Base-by-base conservation (phyloP, 1,140 invertebrate species). In the Sarcophaga bullata region DNA sequence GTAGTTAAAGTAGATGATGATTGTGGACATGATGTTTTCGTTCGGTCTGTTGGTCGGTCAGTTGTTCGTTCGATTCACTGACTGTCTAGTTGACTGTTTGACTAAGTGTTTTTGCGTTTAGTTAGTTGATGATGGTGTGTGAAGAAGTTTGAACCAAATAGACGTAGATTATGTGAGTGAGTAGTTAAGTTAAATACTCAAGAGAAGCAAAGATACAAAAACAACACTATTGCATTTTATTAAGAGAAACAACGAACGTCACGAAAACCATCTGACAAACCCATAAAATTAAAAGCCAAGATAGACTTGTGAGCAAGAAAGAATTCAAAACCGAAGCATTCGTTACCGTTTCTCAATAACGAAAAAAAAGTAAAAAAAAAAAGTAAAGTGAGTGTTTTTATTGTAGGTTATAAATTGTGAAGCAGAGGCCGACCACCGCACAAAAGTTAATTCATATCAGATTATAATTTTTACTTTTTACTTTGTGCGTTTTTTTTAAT, bases 1-100 rank as follows among this genome's bases (percentile, higher is more conserved):
- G 75, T 52, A 78, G 48, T 78, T 78, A 52, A 50, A 78, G n/a
- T 78, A 78, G 75, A 78, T 78, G 75, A 78, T 15, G 48, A 68
- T 76, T 78, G 75, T 78, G 75, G 62, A 68, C 50, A 48, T 78
- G 75, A 52, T 49, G 75, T 78, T 78, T 48, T 78, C 50, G 75
- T n/a, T 78, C 49, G 75, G 75, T 78, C 25, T 46, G 15, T 49
- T 76, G 75, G 75, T 10, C 25, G 4, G 25, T 37, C 25, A 4
- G 48, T 78, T 50, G 75, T n/a, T 78, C 49, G 75, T 48, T 78
- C 25, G 73, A 15, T 49, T 76, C 48, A 48, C 8, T 78, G 48
- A n/a, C 8, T 78, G 49, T n/a, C 8, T 50, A 15, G 75, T 78
- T 72, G 62, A 25, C 37, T 47, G 73, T 8, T 73, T 50, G 73